phyloP scores from a whole-genome alignment of 2,797 vertebrate genomes.

The Acanthurus leucopareius region DNA sequence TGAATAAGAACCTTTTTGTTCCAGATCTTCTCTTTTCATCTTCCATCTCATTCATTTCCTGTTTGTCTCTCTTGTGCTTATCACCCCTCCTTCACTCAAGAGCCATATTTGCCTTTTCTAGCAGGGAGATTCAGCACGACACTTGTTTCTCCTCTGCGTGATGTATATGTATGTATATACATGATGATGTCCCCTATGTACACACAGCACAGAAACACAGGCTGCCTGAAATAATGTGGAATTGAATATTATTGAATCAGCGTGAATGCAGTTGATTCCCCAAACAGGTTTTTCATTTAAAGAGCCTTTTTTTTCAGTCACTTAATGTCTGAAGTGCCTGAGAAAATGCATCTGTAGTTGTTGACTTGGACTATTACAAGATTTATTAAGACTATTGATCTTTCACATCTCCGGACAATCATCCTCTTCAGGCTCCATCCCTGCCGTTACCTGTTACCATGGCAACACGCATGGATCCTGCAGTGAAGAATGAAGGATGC shows the following conservation, averaged over 20 bases:
- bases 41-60: constrained; percentile 1
- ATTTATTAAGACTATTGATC: constrained; percentile 35
- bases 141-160: constrained; percentile 22
- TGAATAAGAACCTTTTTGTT: neutral
- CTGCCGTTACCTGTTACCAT: constrained; percentile 61
- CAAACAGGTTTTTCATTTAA: constrained; percentile 23
- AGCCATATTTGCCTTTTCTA: constrained; percentile 21
- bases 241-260: constrained; percentile 18
- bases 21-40: constrained; percentile 9
- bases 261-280: constrained; percentile 12
- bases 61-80: constrained; percentile 9
- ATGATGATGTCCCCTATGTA: neutral
- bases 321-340: neutral
- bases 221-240: neutral
- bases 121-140: constrained; percentile 6
- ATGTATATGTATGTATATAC: neutral
- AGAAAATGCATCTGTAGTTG: neutral
- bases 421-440: constrained; percentile 12
- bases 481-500: constrained; percentile 13
- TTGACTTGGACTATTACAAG: neutral
- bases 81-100: constrained; percentile 3
- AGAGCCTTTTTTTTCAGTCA: constrained; percentile 15
- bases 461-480: constrained; percentile 47
- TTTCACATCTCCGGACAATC: constrained; percentile 28
- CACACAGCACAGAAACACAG: constrained; percentile 16